A percentile compares a stretch with the other conserved stretches of the same genome.
These are phyloP conservation scores for Stomatorhinus ivindoensis DNA, from an alignment of 2,113 vertebrate genomes.

Conservation along the genomic window DNA sequence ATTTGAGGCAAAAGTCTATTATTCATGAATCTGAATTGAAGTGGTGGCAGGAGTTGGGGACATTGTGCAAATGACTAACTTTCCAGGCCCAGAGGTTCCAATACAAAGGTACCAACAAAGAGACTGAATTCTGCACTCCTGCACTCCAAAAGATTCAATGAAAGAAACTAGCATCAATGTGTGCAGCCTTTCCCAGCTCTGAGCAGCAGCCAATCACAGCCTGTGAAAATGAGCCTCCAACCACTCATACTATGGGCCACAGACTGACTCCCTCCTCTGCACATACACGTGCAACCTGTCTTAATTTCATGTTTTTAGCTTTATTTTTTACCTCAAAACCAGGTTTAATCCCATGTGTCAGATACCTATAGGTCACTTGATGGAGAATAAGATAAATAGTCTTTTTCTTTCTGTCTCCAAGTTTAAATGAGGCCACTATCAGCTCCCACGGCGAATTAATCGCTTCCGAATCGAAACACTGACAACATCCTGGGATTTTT, in stretches of 20 bases:
- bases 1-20: neutral
- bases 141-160: neutral
- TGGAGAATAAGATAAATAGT: neutral
- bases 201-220: neutral
- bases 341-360: neutral
- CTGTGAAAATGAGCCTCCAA: neutral
- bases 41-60: neutral
- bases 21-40: conserved; percentile 6
- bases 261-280: neutral
- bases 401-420: neutral
- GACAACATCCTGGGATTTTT: neutral
- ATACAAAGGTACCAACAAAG: neutral
- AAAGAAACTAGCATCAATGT: neutral
- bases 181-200: neutral
- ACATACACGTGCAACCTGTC: neutral
- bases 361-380: neutral
- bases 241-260: neutral
- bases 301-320: neutral
- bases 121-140: neutral
- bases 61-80: neutral
- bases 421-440: neutral
- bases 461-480: neutral
- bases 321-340: neutral
- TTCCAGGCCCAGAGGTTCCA: neutral
- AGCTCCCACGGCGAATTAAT: neutral